phyloP scores from a whole-genome alignment of 1,140 invertebrate species.

The Whitmania pigra region DNA sequence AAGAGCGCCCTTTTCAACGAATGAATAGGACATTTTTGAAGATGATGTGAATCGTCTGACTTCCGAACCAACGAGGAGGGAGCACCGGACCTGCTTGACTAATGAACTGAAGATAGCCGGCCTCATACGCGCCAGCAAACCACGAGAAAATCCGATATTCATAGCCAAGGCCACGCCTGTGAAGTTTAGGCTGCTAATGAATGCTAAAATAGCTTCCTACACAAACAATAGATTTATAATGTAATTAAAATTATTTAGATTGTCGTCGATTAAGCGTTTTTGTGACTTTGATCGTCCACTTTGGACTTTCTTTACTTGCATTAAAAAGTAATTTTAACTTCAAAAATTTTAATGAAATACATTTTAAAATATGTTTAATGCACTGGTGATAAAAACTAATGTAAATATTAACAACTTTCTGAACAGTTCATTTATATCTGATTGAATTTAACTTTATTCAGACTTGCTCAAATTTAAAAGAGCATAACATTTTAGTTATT shows the following conservation, averaged over 20 bases:
- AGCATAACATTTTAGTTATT: too few species aligned
- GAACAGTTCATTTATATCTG: too few species aligned
- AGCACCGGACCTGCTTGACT: neutral
- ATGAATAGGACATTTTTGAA: constrained; percentile 47
- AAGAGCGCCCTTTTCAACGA: constrained; percentile 62
- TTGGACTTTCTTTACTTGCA: constrained; percentile 7
- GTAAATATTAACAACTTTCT: neutral
- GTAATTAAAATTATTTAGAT: too few species aligned
- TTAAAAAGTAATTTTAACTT: neutral
- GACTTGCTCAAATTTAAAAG: too few species aligned
- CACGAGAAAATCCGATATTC: neutral
- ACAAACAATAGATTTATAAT: too few species aligned
- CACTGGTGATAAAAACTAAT: neutral
- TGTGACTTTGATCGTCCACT: neutral
- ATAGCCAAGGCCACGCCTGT: too few species aligned
- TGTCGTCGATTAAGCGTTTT: too few species aligned
- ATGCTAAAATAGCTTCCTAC: too few species aligned
- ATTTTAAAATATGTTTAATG: neutral
- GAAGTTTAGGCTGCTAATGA: too few species aligned
- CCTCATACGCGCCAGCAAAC: neutral
- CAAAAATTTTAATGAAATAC: neutral
- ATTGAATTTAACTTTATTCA: too few species aligned
- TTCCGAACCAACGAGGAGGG: neutral
- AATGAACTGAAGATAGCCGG: neutral
- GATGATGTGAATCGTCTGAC: neutral